phyloP scores from a whole-genome alignment of 2,113 vertebrate genomes.

The Apaloderma vittatum region DNA sequence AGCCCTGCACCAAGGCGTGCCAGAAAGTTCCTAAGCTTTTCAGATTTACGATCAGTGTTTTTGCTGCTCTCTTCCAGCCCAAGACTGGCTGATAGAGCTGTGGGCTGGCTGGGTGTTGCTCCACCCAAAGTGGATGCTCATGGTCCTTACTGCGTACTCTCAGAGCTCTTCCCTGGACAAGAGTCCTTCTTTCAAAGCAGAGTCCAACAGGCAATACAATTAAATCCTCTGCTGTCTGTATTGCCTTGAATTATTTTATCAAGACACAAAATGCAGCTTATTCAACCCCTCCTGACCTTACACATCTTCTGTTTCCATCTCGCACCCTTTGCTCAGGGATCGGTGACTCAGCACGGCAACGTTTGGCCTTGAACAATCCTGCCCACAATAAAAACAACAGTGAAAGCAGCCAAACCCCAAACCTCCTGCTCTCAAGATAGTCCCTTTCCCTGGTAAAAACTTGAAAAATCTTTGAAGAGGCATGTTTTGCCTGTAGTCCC shows the following conservation, averaged over 20 bases:
- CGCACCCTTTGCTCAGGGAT: neutral
- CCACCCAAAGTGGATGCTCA: neutral
- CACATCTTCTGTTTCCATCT: neutral
- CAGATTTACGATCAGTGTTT: neutral
- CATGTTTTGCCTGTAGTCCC: fast-evolving
- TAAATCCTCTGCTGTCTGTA: neutral
- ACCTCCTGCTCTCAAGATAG: neutral
- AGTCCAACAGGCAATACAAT: neutral
- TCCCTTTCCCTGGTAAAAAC: neutral
- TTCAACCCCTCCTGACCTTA: neutral
- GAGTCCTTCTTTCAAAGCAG: neutral
- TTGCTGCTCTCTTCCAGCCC: neutral
- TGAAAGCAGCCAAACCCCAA: neutral
- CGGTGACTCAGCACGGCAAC: neutral
- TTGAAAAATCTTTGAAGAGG: neutral
- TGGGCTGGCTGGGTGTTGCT: neutral
- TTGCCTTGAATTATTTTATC: neutral
- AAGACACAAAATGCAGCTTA: neutral
- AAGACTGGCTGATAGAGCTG: neutral
- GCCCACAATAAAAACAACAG: neutral
- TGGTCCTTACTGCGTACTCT: neutral
- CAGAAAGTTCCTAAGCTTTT: neutral
- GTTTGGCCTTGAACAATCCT: neutral
- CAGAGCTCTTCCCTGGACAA: neutral
- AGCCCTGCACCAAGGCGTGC: neutral